Conservation (phyloP, 2,797 vertebrate genomes). For the Remorina albescens region DNA sequence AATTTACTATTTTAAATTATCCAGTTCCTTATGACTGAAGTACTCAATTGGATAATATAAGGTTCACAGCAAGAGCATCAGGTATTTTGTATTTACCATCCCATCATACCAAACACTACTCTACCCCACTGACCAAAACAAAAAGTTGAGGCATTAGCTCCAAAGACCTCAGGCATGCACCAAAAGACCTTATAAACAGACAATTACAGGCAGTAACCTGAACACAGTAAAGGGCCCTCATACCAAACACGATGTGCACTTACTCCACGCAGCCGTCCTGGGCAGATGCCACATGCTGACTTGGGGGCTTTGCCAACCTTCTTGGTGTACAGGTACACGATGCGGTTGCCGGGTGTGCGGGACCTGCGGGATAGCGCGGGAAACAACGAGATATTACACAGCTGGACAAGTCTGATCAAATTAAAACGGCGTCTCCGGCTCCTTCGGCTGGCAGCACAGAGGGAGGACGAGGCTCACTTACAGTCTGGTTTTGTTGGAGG, state of each 20-base stretch:
- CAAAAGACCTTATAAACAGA: too few relatives aligned
- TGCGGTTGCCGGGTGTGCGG: conserved; percentile 96
- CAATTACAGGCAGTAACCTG: too few relatives aligned
- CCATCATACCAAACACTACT: background rate
- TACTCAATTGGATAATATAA: background rate
- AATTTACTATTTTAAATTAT: too few relatives aligned
- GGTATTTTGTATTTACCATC: background rate
- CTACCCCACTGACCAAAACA: background rate
- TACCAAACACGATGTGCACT: conserved; percentile 72
- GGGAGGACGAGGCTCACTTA: conserved; percentile 78
- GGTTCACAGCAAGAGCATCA: background rate
- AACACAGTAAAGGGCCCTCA: rapidly evolving
- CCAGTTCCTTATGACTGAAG: too few relatives aligned
- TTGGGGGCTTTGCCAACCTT: conserved; percentile 98
- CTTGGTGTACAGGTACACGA: conserved; percentile 99
- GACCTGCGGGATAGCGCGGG: conserved; percentile 83
- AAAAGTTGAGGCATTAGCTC: too few relatives aligned
- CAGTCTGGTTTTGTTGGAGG: conserved; percentile 98
- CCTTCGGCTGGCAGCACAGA: rapidly evolving
- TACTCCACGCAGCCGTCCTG: conserved; percentile 96
- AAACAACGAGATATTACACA: background rate
- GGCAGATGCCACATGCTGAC: conserved; percentile 96
- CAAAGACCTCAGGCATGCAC: background rate
- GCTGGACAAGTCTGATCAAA: rapidly evolving
- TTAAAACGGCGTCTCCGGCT: too few relatives aligned